Conservation (phyloP, 2,888 invertebrate species). For the Reticulitermes lucifugus region DNA sequence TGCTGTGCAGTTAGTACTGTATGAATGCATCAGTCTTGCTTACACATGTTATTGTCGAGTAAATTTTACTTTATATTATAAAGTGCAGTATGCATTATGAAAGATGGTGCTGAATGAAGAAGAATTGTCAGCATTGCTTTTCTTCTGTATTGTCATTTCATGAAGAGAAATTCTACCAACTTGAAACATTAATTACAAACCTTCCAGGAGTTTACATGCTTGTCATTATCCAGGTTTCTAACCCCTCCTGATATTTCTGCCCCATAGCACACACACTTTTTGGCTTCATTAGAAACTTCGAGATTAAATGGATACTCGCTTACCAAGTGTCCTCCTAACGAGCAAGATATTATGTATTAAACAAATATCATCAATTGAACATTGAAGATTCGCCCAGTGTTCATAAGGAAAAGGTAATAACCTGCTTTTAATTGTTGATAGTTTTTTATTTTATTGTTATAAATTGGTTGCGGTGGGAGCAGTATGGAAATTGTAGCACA, state of each 20-base stretch:
- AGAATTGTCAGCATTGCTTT: neutral
- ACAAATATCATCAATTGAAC: conserved; percentile 28
- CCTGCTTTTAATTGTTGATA: conserved; percentile 33
- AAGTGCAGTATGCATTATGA: neutral
- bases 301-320: conserved; percentile 24
- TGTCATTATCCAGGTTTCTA: neutral
- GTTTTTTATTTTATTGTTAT: conserved; percentile 7
- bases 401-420: conserved; percentile 42
- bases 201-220: neutral
- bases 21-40: too few relatives aligned
- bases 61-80: neutral
- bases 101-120: neutral
- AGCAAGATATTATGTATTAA: conserved; percentile 10
- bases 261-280: conserved; percentile 12
- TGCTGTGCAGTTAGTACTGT: too few relatives aligned
- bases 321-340: neutral
- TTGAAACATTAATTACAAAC: conserved; percentile 1
- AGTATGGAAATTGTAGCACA: conserved; percentile 43
- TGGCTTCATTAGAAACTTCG: conserved; percentile 6
- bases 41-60: neutral
- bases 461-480: conserved; percentile 38
- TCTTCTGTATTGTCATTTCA: neutral
- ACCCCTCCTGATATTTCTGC: conserved; percentile 13
- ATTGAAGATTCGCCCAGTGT: conserved; percentile 60
- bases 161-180: neutral